These are phyloP conservation scores for Muntiacus reevesi DNA, from an alignment of 2,113 vertebrate species.

Conservation along the genomic window DNA sequence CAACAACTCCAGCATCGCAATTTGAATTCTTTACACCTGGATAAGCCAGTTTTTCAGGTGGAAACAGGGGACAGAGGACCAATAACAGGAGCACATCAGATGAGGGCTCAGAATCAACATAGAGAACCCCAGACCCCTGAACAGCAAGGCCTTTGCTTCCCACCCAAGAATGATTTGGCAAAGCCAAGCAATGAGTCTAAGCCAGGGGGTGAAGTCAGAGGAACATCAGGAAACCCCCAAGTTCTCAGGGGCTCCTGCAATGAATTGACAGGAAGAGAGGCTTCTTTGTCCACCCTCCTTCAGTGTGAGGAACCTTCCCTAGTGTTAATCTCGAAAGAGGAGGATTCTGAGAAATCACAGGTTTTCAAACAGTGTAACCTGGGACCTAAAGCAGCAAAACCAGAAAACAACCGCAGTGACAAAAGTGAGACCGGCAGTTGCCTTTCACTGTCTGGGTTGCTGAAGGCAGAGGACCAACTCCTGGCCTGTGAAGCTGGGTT, in stretches of 20 bases:
- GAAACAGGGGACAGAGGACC: constrained; percentile 33
- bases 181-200: constrained; percentile 58
- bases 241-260: neutral
- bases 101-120: constrained; percentile 40
- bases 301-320: constrained; percentile 51
- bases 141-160: constrained; percentile 54
- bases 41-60: constrained; percentile 51
- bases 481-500: constrained; percentile 62
- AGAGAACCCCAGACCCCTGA: constrained; percentile 39
- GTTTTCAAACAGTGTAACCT: constrained; percentile 35
- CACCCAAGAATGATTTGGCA: constrained; percentile 50
- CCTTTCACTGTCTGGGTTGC: constrained; percentile 63
- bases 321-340: constrained; percentile 45
- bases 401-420: constrained; percentile 19
- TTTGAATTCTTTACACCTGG: constrained; percentile 35
- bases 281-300: neutral
- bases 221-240: constrained; percentile 37
- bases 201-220: neutral
- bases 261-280: constrained; percentile 32
- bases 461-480: constrained; percentile 67
- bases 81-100: neutral
- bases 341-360: constrained; percentile 50
- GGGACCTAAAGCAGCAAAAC: constrained; percentile 38
- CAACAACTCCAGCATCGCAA: constrained; percentile 64
- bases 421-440: constrained; percentile 16